Conservation (phyloP, 2,113 vertebrate species). For the Mesitornis unicolor region DNA sequence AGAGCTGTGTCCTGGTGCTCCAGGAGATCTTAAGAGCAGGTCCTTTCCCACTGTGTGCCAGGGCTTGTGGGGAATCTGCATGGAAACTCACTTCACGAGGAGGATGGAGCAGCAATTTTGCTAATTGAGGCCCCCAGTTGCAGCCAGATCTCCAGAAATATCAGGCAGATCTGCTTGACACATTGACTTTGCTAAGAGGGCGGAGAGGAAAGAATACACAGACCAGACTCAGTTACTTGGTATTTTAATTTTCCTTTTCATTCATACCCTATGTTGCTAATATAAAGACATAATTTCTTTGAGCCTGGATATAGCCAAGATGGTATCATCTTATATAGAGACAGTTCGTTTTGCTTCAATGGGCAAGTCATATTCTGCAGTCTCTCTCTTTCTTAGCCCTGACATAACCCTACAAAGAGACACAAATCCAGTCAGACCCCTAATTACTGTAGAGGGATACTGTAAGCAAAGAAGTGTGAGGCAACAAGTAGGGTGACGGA, state of each 20-base stretch:
- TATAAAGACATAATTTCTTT: neutral
- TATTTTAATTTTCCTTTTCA: neutral
- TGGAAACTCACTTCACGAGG: neutral
- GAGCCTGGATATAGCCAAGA: neutral
- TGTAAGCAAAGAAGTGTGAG: neutral
- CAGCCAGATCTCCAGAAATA: neutral
- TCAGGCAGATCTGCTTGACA: neutral
- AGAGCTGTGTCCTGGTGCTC: neutral
- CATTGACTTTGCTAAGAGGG: neutral
- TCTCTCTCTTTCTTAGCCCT: neutral
- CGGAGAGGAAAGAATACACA: neutral
- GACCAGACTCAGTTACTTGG: too few species aligned
- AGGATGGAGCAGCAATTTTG: neutral
- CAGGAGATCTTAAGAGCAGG: neutral
- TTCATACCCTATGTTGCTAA: neutral
- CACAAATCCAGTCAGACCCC: neutral
- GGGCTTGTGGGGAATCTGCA: neutral
- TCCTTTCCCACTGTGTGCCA: neutral
- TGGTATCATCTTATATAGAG: neutral
- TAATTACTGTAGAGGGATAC: neutral
- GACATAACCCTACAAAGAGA: neutral
- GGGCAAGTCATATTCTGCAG: neutral
- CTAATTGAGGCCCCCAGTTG: neutral
- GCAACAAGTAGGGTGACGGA: accelerated
- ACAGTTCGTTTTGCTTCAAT: neutral